phyloP scores from a whole-genome alignment of 1,140 invertebrate genomes.

The Drosophila bocqueti region DNA sequence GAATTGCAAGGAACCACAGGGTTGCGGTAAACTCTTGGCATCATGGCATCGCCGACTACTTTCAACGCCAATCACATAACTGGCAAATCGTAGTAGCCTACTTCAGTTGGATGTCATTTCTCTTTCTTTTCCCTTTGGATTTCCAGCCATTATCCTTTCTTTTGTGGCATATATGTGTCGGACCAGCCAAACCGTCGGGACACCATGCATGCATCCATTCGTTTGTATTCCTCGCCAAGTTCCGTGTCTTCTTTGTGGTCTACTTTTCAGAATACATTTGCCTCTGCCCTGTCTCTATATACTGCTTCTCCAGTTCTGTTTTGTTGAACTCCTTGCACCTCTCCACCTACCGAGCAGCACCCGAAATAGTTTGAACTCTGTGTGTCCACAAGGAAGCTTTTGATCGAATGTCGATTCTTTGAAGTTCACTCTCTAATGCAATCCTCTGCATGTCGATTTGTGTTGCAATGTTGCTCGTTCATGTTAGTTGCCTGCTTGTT shows the following conservation, averaged over 20 bases:
- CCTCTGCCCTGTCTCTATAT: constrained; percentile 41
- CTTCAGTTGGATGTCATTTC: constrained; percentile 67
- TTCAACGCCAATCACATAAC: constrained; percentile 71
- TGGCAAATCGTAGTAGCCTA: constrained; percentile 73
- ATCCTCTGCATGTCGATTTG: constrained; percentile 44
- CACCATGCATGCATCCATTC: constrained; percentile 65
- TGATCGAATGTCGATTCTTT: constrained; percentile 26
- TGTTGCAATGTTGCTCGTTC: constrained; percentile 54
- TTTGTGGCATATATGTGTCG: constrained; percentile 59
- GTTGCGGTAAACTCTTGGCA: constrained; percentile 70
- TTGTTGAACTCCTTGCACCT: constrained; percentile 59
- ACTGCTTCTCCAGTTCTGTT: constrained; percentile 60
- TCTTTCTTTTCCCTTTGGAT: constrained; percentile 38
- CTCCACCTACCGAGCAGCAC: constrained; percentile 48
- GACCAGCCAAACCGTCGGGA: constrained; percentile 48
- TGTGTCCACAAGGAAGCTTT: constrained; percentile 42
- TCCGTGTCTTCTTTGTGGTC: constrained; percentile 54
- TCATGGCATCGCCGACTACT: constrained; percentile 65
- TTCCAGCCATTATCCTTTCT: constrained; percentile 37
- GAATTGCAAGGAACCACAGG: constrained; percentile 76
- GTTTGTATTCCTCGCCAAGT: constrained; percentile 49
- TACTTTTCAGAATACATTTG: constrained; percentile 47
- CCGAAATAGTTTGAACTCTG: constrained; percentile 35
- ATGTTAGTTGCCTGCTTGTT: constrained; percentile 76
- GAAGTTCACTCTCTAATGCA: constrained; percentile 15